phyloP scores from a whole-genome alignment of 2,113 vertebrate species.

The Gambusia holbrooki region DNA sequence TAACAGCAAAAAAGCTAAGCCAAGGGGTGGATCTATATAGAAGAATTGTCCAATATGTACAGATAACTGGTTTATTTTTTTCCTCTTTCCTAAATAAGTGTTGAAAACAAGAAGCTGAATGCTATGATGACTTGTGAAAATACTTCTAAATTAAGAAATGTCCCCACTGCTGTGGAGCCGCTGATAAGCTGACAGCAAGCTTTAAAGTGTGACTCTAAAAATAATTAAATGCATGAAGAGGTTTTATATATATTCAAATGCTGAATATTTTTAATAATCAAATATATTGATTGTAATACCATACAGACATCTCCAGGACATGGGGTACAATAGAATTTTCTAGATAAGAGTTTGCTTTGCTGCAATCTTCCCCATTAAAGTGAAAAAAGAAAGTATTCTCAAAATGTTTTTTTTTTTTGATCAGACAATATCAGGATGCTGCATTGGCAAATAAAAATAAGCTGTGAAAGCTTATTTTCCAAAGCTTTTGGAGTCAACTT shows the following conservation, averaged over 20 bases:
- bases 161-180: background rate
- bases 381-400: background rate
- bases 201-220: background rate
- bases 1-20: background rate
- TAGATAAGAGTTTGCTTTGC: background rate
- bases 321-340: background rate
- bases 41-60: background rate
- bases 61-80: background rate
- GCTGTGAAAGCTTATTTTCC: background rate
- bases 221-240: too few species aligned
- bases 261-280: too few species aligned
- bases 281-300: too few species aligned
- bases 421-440: background rate
- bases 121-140: background rate
- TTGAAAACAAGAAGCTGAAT: background rate
- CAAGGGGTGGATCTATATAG: background rate
- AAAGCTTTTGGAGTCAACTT: background rate
- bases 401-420: background rate
- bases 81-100: background rate
- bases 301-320: too few species aligned
- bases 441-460: background rate
- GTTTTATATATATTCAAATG: too few species aligned
- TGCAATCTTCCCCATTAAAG: background rate
- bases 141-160: background rate
- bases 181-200: background rate